Conservation (phyloP, 1,140 invertebrate species). For the Latrodectus geometricus region DNA sequence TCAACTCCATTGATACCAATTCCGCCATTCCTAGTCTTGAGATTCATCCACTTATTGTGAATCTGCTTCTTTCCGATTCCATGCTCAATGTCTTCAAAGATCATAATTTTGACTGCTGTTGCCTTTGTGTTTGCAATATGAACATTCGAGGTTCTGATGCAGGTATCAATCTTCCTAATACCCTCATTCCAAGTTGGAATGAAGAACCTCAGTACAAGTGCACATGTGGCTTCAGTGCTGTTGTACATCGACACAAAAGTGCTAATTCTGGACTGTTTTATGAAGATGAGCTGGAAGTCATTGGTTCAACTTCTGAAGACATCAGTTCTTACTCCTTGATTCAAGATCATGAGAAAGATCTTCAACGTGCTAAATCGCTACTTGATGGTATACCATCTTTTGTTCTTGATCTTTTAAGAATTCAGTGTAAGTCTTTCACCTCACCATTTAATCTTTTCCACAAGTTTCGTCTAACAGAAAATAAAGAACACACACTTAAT, state of each 20-base stretch:
- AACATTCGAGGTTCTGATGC: constrained; percentile 90
- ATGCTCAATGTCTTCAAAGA: constrained; percentile 92
- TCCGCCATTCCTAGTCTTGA: constrained; percentile 16
- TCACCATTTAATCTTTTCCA: constrained; percentile 59
- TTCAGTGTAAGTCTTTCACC: constrained; percentile 58
- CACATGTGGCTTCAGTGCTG: constrained; percentile 95
- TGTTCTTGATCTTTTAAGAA: constrained; percentile 59
- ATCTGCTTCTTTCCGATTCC: constrained; percentile 90
- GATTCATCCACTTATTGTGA: constrained; percentile 80
- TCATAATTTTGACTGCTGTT: constrained; percentile 98
- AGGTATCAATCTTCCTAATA: constrained; percentile 80
- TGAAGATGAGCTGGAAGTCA: constrained; percentile 97
- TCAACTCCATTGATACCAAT: constrained; percentile 20
- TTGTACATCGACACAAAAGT: constrained; percentile 88
- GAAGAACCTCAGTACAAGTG: constrained; percentile 86
- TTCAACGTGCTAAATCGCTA: neutral
- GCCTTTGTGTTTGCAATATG: constrained; percentile 96
- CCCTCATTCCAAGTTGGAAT: constrained; percentile 49
- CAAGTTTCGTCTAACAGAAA: constrained; percentile 33
- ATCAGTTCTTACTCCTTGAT: neutral
- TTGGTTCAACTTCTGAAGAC: constrained; percentile 79
- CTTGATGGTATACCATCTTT: constrained; percentile 22
- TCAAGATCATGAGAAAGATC: neutral
- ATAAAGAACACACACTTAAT: neutral
- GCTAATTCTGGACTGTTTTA: constrained; percentile 93